Conservation (phyloP, 2,113 vertebrate species). For the Gallinago undulata region DNA sequence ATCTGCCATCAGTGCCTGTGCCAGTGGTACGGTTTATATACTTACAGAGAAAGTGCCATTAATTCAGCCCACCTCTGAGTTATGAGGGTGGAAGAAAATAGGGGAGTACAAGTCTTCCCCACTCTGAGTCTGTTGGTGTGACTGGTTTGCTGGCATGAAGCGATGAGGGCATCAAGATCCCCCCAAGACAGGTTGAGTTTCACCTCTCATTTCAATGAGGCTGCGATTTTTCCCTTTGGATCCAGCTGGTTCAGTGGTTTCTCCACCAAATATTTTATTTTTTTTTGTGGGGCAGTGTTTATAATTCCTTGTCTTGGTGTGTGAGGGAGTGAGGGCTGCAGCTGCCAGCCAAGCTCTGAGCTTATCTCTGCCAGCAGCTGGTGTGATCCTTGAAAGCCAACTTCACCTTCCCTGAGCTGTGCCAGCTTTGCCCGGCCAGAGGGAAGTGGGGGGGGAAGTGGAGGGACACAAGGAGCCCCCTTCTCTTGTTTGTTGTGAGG, state of each 20-base stretch:
- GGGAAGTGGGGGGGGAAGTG: not conserved
- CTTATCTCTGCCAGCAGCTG: not conserved
- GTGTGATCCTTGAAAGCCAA: not conserved
- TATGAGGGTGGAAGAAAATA: not conserved
- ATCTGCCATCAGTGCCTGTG: not conserved
- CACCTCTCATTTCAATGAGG: not conserved
- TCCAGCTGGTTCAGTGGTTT: not conserved
- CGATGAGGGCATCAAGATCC: not conserved
- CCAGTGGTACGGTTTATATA: not conserved
- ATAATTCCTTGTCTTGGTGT: not conserved
- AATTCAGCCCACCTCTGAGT: not conserved
- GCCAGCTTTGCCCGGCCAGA: not conserved
- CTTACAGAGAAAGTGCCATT: not conserved
- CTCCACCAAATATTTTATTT: not conserved
- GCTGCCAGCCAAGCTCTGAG: not conserved
- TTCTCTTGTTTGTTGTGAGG: not conserved
- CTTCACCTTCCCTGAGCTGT: not conserved
- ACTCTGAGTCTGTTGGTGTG: not conserved
- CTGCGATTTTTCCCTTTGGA: not conserved
- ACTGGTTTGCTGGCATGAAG: not conserved
- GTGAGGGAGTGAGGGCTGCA: not conserved
- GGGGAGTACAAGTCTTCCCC: not conserved
- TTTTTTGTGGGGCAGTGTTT: not conserved
- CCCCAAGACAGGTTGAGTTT: not conserved
- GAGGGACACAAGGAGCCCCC: not conserved